phyloP scores from a whole-genome alignment of 2,888 invertebrate species.

The Philonicus albiceps region DNA sequence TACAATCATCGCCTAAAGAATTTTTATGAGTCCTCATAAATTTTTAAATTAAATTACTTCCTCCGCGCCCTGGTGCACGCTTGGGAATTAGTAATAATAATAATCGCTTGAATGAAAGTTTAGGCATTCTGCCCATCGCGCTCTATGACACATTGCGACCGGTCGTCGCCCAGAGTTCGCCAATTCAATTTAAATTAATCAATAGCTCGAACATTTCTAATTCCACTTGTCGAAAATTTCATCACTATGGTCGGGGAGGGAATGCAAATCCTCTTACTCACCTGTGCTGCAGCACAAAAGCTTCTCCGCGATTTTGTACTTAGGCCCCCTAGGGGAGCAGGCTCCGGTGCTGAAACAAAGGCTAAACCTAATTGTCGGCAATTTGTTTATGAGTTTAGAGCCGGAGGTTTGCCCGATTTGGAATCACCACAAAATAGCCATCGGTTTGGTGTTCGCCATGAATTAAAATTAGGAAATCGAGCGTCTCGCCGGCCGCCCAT shows the following conservation, averaged over 20 bases:
- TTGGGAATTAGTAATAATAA: background rate
- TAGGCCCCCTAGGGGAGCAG: background rate
- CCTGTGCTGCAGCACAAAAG: background rate
- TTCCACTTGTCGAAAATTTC: conserved; percentile 27
- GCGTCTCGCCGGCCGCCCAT: background rate
- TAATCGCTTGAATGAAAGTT: background rate
- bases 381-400: conserved; percentile 34
- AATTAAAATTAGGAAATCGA: conserved; percentile 38
- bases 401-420: conserved; percentile 8
- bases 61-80: background rate
- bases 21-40: background rate
- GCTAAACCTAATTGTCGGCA: conserved; percentile 34
- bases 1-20: background rate
- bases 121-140: background rate
- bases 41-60: background rate
- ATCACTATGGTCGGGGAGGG: background rate
- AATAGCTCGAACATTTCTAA: background rate
- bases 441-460: background rate
- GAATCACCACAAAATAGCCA: conserved; percentile 13
- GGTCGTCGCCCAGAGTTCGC: background rate
- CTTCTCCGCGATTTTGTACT: background rate
- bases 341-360: background rate
- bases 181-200: background rate
- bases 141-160: background rate
- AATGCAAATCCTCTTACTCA: conserved; percentile 1